Base-by-base conservation (phyloP, 2,888 invertebrate genomes). In the Acronicta psi region DNA sequence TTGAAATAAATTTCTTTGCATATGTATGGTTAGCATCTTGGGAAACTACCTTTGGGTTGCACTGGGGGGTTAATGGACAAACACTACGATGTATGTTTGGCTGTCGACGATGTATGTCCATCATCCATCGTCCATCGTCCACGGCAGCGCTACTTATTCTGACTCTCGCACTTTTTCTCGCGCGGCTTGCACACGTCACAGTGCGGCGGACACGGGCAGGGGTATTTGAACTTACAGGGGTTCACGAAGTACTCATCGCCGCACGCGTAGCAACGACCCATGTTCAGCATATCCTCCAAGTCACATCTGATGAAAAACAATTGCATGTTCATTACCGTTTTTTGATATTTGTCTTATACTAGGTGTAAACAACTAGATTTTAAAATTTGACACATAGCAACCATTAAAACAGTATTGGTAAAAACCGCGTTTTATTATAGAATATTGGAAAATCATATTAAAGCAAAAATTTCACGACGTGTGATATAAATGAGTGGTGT, bases 191-290 rank as follows among this genome's bases (percentile, higher is more conserved):
- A 71, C 2, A 17, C 25, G 0, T 34, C 0, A 9, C 54, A 70
- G 0, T 10, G 0, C 66, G 64, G 5, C 56, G 54, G 34, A 10
- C 37, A 49, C 11, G 55, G 62, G 0, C 23, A 34, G n/a, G 34
- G 34, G 29, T 29, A 4, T 25, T 64, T 74, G 2, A 66, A 59
- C 63, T 86, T 87, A 61, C 82, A 78, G 0, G 87, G 79, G 23
- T 86, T 86, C 2, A 90, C n/a, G 60, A 58, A 79, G 69, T 93
- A 93, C 23, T 92, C 91, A 14, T 93, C 90, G 2, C 93, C 93
- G 1, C 84, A 59, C 0, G 92, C 93, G 65, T 86, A 86, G 53
- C 92, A 91, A 0, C 87, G 84, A 14, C 93, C 93, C 34, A 93
- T 73, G 66, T 87, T 88, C 58, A 92, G 50, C 87, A 89, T 89